Evolutionary conservation across 2,888 invertebrate genomes (phyloP).

Genomic region (Polyommatus icarus): DNA sequence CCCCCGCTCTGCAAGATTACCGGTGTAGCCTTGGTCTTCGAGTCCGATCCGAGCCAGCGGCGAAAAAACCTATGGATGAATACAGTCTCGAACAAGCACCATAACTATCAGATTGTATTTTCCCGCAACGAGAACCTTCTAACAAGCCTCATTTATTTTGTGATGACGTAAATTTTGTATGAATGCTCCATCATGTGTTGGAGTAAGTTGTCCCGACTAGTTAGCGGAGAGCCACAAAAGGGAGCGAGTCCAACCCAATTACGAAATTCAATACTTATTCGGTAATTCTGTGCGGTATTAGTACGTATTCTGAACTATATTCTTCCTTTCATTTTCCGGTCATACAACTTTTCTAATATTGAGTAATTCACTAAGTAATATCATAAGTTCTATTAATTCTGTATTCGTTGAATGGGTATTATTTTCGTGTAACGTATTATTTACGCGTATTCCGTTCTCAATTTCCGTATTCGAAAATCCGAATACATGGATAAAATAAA

Average conservation of each 20-base stretch:
- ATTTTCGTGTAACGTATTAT: too few relatives aligned
- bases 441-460: too few relatives aligned
- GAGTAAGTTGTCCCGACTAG: constrained; percentile 28
- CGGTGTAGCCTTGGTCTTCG: too few relatives aligned
- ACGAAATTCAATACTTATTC: constrained; percentile 32
- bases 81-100: too few relatives aligned
- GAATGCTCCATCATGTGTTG: constrained; percentile 26
- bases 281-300: constrained; percentile 26
- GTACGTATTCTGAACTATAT: constrained; percentile 25
- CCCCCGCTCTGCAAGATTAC: too few relatives aligned
- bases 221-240: constrained; percentile 30
- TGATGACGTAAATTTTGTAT: constrained; percentile 27
- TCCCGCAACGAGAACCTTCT: not conserved
- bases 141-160: constrained; percentile 21
- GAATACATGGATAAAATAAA: too few relatives aligned
- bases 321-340: constrained; percentile 26
- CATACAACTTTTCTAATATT: constrained; percentile 26
- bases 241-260: constrained; percentile 30
- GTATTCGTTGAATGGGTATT: not conserved
- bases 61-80: too few relatives aligned
- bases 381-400: constrained; percentile 1
- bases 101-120: not conserved
- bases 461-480: too few relatives aligned
- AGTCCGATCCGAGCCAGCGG: too few relatives aligned
- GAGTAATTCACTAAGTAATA: constrained; percentile 22